Evolutionary conservation across 2,113 vertebrate species (phyloP), one percentile per base, ranked within the genome.

Genomic region (Chaetorhynchus papuensis): DNA sequence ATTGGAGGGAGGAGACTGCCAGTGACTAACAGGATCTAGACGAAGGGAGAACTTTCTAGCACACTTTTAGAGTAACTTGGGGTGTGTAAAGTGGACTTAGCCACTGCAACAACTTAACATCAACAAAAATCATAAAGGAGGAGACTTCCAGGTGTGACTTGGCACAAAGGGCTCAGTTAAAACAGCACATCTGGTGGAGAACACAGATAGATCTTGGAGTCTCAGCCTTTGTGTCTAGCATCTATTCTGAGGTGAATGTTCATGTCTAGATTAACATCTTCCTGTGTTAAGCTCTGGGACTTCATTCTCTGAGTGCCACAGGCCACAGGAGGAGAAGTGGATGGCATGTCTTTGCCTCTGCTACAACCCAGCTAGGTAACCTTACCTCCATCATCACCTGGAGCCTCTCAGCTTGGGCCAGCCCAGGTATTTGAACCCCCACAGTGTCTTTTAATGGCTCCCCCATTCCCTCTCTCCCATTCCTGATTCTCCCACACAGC

Each of bases 71-170:
- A 11, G 39, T 39, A 39, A 39, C 39, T 39, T 39, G 9, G 39
- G 39, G 39, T 9, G 39, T 39, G 39, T 39, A 39, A 39, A 39
- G 39, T 39, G 39, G 39, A 39, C 39, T 39, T 39, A 39, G 39
- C 39, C 39, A 39, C 39, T 39, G 39, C 39, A 39, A 57, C 13
- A 31, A 68, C 33, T 95, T 65, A 49, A 77, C 60, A 75, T 42
- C 8, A 6, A 37, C 77, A 92, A 94, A 93, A 80, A 72, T 37
- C 37, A 60, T 68, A 53, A 49, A 77, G 52, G 80, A 93, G 35
- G 80, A 95, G 78, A 92, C 75, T 93, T 94, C 37, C 30, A 93
- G 65, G 88, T 71, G 26, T 87, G 54, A 35, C 79, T 89, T 74
- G 83, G 69, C 79, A 75, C 61, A 68, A 49, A 57, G 47, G 15